Base-by-base conservation (phyloP, 2,888 invertebrate genomes). In the Cryptocephalus primarius region DNA sequence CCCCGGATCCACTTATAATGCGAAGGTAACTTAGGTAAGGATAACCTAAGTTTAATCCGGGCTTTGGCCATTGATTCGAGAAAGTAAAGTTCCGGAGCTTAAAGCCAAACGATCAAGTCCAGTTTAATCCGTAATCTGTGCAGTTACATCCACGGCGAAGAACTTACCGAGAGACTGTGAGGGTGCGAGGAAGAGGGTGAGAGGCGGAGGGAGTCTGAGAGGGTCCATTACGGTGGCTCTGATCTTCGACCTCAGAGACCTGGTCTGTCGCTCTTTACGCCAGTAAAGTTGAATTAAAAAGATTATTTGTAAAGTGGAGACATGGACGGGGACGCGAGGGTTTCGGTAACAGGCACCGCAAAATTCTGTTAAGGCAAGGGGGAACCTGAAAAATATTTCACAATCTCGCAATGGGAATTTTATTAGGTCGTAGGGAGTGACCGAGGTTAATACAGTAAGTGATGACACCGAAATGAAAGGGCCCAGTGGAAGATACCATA, bases 21-120 rank as follows among this genome's bases (percentile, higher is more conserved):
- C 51, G 49, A 57, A 59, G 59, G 59, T 59, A 60, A 55, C 56
- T 60, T 60, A 59, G 59, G 59, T 61, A 57, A 58, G 59, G 59
- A 58, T 58, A 57, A 58, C 55, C 52, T 43, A 55, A 60, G 56
- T 58, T 60, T 59, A 60, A 61, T 60, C 60, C 60, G 40, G 47
- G 60, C 55, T 62, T 57, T 55, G 49, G 52, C 53, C 58, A 59
- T 61, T 61, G 62, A 63, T 61, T 62, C 60, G 50, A 51, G 47
- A 44, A 52, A 58, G 57, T 50, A 59, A 61, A 62, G 56, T 63
- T 59, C 53, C 57, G 56, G 54, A 56, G 61, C 59, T 62, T 59
- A 61, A 51, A 60, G 59, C 59, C 58, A 59, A 62, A 60, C 61
- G 60, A 61, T 62, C 58, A 56, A 57, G 59, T 61, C 61, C 60